These are phyloP conservation scores for Melanerpes aurifrons DNA, from an alignment of 2,113 vertebrate species.

Conservation along the genomic window DNA sequence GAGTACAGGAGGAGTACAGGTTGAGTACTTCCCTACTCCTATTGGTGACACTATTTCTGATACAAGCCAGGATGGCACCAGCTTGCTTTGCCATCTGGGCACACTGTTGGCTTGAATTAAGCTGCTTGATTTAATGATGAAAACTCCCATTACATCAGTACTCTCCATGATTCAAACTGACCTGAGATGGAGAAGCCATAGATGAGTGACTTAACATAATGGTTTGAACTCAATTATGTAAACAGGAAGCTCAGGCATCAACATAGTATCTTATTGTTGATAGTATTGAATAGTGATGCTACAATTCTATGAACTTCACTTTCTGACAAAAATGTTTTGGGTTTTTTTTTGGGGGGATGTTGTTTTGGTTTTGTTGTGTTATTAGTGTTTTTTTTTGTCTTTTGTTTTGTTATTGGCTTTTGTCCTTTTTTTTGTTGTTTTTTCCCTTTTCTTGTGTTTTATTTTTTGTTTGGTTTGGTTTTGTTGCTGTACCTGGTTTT, in stretches of 20 bases:
- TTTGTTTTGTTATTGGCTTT: accelerated
- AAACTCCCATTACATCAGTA: background rate
- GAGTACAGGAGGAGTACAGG: too few species aligned
- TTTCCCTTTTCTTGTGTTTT: too few species aligned
- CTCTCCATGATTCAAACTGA: background rate
- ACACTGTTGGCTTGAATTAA: too few species aligned
- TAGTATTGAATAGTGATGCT: background rate
- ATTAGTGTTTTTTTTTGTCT: too few species aligned
- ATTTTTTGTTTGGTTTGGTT: too few species aligned
- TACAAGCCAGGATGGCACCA: too few species aligned
- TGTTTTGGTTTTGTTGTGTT: too few species aligned
- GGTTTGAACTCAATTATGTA: background rate
- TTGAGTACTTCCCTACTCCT: too few species aligned
- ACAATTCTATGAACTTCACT: background rate
- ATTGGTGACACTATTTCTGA: too few species aligned
- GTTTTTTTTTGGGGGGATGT: too few species aligned
- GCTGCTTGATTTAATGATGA: background rate
- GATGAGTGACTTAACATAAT: background rate
- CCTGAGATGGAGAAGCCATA: background rate
- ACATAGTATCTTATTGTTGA: background rate
- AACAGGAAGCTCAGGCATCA: background rate
- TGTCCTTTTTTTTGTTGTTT: too few species aligned
- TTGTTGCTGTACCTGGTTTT: background rate
- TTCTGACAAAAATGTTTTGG: background rate
- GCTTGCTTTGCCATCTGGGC: too few species aligned